These are phyloP conservation scores for Sacculina carcini DNA, from an alignment of 2,888 invertebrate species.

Conservation along the genomic window DNA sequence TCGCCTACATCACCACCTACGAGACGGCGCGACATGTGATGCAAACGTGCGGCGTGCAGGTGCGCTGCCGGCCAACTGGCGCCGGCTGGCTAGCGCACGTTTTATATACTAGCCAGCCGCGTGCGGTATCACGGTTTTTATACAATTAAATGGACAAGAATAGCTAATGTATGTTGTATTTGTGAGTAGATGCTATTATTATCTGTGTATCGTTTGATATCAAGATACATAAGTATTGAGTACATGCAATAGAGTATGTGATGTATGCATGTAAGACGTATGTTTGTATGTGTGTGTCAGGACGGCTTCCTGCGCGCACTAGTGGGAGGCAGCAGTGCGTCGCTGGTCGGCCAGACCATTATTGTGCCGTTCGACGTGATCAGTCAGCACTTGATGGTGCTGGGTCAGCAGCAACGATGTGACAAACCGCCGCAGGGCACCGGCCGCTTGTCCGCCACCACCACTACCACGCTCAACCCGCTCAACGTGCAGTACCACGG, in stretches of 20 bases:
- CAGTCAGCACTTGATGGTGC: conserved; percentile 86
- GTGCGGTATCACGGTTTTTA: too few relatives aligned
- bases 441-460: not conserved
- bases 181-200: too few relatives aligned
- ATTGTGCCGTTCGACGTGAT: conserved; percentile 90
- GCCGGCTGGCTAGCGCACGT: too few relatives aligned
- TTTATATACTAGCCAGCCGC: too few relatives aligned
- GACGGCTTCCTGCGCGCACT: conserved; percentile 40
- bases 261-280: not conserved
- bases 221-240: too few relatives aligned
- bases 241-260: too few relatives aligned
- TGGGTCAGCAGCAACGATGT: conserved; percentile 28
- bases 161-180: too few relatives aligned
- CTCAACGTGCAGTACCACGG: not conserved
- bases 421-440: conserved; percentile 5
- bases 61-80: conserved; percentile 40
- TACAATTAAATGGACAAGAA: too few relatives aligned
- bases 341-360: conserved; percentile 74
- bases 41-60: conserved; percentile 28
- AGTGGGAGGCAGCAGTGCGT: conserved; percentile 68
- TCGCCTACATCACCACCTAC: conserved; percentile 78
- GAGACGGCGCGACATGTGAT: conserved; percentile 65
- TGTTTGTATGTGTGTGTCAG: conserved; percentile 14
- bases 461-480: not conserved
- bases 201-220: too few relatives aligned